These are phyloP conservation scores for Lepas anatifera DNA, from an alignment of 2,888 invertebrate species.

Conservation along the genomic window DNA sequence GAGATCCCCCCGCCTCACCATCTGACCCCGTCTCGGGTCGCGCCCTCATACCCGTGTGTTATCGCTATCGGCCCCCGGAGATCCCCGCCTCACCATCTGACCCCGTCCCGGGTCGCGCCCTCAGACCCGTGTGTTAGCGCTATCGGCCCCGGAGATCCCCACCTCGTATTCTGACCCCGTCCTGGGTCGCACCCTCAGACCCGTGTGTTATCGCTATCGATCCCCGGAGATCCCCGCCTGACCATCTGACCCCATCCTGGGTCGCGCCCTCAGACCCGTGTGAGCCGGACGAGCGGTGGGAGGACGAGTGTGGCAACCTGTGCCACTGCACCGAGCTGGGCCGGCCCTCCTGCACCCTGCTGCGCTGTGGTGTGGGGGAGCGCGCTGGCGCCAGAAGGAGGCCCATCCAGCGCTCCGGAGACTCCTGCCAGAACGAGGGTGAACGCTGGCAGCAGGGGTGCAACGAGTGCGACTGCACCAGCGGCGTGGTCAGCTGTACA, in stretches of 20 bases:
- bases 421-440: neutral
- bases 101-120: too few relatives aligned
- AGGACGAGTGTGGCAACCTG: slow-evolving; percentile 15
- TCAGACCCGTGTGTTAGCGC: too few relatives aligned
- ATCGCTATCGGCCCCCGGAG: too few relatives aligned
- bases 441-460: neutral
- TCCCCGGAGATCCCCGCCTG: too few relatives aligned
- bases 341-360: slow-evolving; percentile 6
- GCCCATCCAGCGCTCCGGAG: neutral
- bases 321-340: slow-evolving; percentile 13
- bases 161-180: neutral
- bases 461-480: neutral
- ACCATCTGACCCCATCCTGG: neutral
- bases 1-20: too few relatives aligned
- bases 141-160: too few relatives aligned
- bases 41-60: too few relatives aligned
- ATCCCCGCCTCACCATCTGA: too few relatives aligned
- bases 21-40: too few relatives aligned
- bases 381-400: neutral
- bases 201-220: too few relatives aligned
- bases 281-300: slow-evolving; percentile 11
- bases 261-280: slow-evolving; percentile 11
- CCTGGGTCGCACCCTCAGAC: too few relatives aligned
- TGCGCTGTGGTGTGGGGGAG: neutral
- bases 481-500: neutral